Evolutionary conservation across 2,888 invertebrate species (phyloP).

Genomic region (Malacosoma neustria): DNA sequence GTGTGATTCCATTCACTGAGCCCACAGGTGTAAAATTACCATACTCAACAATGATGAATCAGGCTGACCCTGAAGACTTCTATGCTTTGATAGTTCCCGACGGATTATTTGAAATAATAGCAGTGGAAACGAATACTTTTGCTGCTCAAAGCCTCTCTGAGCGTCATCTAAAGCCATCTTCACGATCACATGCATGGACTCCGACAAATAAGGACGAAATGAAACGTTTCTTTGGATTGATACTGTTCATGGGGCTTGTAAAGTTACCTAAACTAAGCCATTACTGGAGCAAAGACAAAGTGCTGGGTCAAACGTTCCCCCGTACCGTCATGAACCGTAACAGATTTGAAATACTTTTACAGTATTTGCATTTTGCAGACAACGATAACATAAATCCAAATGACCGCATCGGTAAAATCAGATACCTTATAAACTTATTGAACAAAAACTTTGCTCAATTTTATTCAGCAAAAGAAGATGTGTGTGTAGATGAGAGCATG

Average conservation of each 20-base stretch:
- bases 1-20: slow-evolving; percentile 19
- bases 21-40: slow-evolving; percentile 8
- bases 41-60: slow-evolving; percentile 19
- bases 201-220: slow-evolving; percentile 21
- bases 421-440: slow-evolving; percentile 18
- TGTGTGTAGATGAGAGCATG: slow-evolving; percentile 23
- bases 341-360: slow-evolving; percentile 21
- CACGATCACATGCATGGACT: slow-evolving; percentile 20
- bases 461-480: slow-evolving; percentile 20
- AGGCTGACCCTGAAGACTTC: slow-evolving; percentile 19
- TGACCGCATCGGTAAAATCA: slow-evolving; percentile 21
- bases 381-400: slow-evolving; percentile 16
- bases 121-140: slow-evolving; percentile 21
- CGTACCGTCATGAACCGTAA: slow-evolving; percentile 21
- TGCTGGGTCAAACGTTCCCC: slow-evolving; percentile 21
- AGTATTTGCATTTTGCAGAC: slow-evolving; percentile 22
- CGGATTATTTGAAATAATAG: slow-evolving; percentile 21
- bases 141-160: slow-evolving; percentile 19
- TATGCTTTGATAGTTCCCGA: slow-evolving; percentile 21
- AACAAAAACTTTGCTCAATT: slow-evolving; percentile 19
- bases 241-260: slow-evolving; percentile 23
- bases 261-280: slow-evolving; percentile 19
- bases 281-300: slow-evolving; percentile 23
- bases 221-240: slow-evolving; percentile 21
- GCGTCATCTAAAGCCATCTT: slow-evolving; percentile 14